These are phyloP conservation scores for Cyprinus carpio DNA, from an alignment of 2,113 vertebrate genomes.

Conservation along the genomic window DNA sequence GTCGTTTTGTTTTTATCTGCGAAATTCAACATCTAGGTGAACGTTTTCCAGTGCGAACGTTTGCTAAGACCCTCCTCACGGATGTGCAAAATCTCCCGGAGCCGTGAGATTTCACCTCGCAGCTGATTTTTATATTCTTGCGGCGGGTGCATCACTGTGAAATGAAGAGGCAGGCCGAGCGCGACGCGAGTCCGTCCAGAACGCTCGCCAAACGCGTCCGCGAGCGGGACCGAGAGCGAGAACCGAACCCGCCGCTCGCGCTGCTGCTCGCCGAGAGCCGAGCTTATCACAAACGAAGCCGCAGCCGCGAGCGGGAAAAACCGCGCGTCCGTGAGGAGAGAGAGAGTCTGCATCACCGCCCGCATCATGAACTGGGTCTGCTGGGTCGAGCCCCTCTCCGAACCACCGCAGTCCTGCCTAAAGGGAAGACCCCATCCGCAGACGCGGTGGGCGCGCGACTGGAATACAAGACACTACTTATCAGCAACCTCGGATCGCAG, in stretches of 20 bases:
- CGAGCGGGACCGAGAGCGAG: conserved; percentile 78
- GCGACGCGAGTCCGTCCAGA: conserved; percentile 83
- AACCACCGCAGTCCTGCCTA: conserved; percentile 68
- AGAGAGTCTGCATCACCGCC: conserved; percentile 25
- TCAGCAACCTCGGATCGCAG: conserved; percentile 92
- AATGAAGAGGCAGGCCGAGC: conserved; percentile 92
- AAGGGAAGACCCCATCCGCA: conserved; percentile 57
- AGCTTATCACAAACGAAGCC: conserved; percentile 78
- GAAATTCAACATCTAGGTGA: not conserved
- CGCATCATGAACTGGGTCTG: conserved; percentile 28
- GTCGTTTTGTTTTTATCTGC: conserved; percentile 55
- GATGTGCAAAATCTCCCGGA: not conserved
- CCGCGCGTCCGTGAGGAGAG: conserved; percentile 76
- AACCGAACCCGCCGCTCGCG: conserved; percentile 70
- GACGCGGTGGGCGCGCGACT: conserved; percentile 67
- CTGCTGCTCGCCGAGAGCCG: conserved; percentile 73
- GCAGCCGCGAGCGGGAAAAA: conserved; percentile 81
- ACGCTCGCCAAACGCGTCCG: conserved; percentile 79
- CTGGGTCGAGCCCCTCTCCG: conserved; percentile 63
- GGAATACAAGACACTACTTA: conserved; percentile 94
- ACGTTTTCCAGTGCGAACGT: not conserved
- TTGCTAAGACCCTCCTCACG: conserved; percentile 16
- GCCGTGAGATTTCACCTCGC: conserved; percentile 2
- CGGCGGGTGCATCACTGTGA: conserved; percentile 68
- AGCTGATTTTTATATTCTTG: conserved; percentile 59